Evolutionary conservation across 1,140 invertebrate species (phyloP).

Genomic region (Teleopsis dalmanni): DNA sequence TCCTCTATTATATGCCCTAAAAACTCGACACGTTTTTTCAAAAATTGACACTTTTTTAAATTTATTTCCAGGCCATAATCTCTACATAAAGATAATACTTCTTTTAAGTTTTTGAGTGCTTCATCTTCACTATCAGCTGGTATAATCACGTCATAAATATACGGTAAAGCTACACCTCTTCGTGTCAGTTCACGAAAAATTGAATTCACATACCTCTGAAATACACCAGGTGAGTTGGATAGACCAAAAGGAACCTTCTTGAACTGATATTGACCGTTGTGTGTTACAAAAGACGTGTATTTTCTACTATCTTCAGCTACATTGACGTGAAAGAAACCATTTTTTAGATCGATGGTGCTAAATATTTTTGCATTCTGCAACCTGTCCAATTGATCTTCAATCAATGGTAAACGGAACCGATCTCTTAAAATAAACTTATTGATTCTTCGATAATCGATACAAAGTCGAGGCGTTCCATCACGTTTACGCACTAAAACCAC

Average conservation of each 20-base stretch:
- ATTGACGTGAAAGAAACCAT: slow-evolving; percentile 11
- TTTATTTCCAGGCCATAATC: slow-evolving; percentile 1
- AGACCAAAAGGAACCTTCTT: slow-evolving; percentile 9
- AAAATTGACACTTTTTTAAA: slow-evolving; percentile 3
- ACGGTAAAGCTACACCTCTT: background rate
- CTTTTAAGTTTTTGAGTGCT: background rate
- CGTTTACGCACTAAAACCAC: slow-evolving; percentile 21
- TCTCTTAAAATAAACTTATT: slow-evolving; percentile 11
- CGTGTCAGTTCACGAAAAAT: slow-evolving; percentile 5
- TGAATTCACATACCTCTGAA: slow-evolving; percentile 6
- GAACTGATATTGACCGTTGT: slow-evolving; percentile 8
- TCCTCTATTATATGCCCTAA: no score
- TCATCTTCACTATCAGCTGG: slow-evolving; percentile 4
- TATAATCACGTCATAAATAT: slow-evolving; percentile 9
- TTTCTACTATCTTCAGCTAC: slow-evolving; percentile 1
- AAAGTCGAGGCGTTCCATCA: slow-evolving; percentile 12
- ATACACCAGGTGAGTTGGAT: slow-evolving; percentile 6
- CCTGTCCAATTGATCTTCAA: slow-evolving; percentile 8
- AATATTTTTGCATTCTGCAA: slow-evolving; percentile 6
- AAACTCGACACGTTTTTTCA: no score
- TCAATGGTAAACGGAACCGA: slow-evolving; percentile 2
- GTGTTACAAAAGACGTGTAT: slow-evolving; percentile 10
- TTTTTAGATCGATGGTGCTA: slow-evolving; percentile 7
- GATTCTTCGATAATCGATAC: slow-evolving; percentile 17
- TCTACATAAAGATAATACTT: background rate